Base-by-base conservation (phyloP, 2,888 invertebrate genomes). In the Pseudoips prasinana region DNA sequence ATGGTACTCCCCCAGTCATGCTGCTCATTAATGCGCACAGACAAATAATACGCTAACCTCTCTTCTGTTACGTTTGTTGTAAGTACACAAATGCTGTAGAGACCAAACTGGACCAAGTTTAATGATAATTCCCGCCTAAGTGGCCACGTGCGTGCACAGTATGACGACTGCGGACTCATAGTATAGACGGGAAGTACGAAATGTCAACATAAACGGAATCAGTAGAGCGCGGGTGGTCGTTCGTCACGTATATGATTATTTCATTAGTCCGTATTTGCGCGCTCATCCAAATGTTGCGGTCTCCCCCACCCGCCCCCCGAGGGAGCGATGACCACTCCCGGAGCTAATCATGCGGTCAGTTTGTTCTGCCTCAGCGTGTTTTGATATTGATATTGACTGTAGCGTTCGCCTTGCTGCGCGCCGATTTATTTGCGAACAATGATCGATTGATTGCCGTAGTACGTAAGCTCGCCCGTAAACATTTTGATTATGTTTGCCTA, bases 291-390 rank as follows among this genome's bases (percentile, higher is more conserved):
- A 85, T 77, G 78, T 77, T 72, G 80, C 74, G 74, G 70, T 68
- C 50, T 43, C 50, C 49, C 58, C 49, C 48, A 51, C 51, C 39
- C 45, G 50, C 46, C 45, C 48, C 46, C 38, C 29, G 60, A 65
- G 76, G 73, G 82, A 81, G 75, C 73, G 81, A 73, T 74, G 85
- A 79, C 88, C 81, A 82, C 83, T 81, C 81, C 82, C 84, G 79
- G 64, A 84, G 83, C 87, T 88, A 88, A 87, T 88, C 88, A 88
- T 81, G 87, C 86, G 87, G 88, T 86, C 85, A 85, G 87, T 86
- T 88, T 87, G 87, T 82, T 86, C 86, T 84, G 85, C 85, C 85
- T 86, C 87, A 84, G 85, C 87, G 83, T 87, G 86, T 88, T 88
- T 85, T 86, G 87, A 86, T 88, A 88, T 87, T 82, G 86, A 87